Percentiles rank a stretch among this genome's conserved stretches.
Evolutionary conservation across 2,797 vertebrate genomes (phyloP).

Genomic region (Karalla daura): DNA sequence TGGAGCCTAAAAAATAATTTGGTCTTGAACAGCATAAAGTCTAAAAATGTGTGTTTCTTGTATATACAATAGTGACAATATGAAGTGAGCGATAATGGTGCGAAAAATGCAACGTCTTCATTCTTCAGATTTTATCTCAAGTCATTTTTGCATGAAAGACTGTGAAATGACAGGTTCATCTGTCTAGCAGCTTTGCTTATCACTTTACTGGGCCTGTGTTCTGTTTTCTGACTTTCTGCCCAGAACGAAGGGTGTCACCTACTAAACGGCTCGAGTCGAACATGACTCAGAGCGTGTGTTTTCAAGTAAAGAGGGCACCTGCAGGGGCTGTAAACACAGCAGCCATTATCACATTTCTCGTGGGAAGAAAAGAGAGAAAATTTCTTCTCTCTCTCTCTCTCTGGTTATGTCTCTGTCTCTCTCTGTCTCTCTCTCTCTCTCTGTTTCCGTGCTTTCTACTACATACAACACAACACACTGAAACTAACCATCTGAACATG

Average conservation of each 20-base stretch:
- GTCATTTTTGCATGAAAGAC: no score
- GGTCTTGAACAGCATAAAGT: no score
- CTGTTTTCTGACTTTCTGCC: no score
- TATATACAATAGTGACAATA: no score
- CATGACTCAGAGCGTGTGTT: conserved; percentile 5
- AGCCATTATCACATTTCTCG: conserved; percentile 46
- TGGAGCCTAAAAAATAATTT: no score
- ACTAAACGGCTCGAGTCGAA: conserved; percentile 6
- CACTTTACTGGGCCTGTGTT: not conserved
- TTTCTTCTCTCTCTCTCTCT: conserved; percentile 20
- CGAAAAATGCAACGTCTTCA: no score
- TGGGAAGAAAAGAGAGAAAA: conserved; percentile 30
- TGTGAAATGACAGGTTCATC: no score
- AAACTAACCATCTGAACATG: conserved; percentile 49
- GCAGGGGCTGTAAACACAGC: conserved; percentile 42
- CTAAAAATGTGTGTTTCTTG: no score
- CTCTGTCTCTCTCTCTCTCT: conserved; percentile 18
- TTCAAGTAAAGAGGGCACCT: conserved; percentile 26
- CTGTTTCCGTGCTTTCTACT: conserved; percentile 10
- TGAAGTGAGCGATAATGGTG: no score
- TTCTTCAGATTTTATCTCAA: no score
- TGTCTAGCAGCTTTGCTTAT: not conserved
- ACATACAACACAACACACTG: conserved; percentile 26
- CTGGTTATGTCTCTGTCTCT: conserved; percentile 40
- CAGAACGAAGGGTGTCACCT: not conserved